Base-by-base conservation (phyloP, 53 echinoderm and acorn worm species). In the Paelopatides confundens region DNA sequence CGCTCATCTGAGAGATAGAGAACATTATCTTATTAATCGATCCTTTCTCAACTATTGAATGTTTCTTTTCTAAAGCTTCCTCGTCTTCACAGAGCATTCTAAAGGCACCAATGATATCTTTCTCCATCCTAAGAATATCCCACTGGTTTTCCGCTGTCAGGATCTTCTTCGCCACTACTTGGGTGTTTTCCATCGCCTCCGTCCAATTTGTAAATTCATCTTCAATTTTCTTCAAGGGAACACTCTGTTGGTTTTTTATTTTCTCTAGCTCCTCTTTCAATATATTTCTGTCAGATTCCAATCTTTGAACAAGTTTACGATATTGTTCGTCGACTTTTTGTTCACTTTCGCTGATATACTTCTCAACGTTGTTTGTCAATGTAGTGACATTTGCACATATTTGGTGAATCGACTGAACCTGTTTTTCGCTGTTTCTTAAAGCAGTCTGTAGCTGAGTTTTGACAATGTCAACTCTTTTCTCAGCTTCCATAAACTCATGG, bases 101-200 rank as follows among this genome's bases (percentile, higher is more conserved):
- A 18, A 18, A n/a, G 1, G 18, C 24, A 18, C 2, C 58, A 21
- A 0, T 27, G 5, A 74, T 34, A 5, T 18, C 43, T 4, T 74
- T 74, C 35, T 40, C 43, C 74, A 74, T 74, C 27, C 39, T 28
- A 12, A 74, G 27, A 13, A 74, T 46, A 26, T 74, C 74, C 74
- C 74, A 74, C 8, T 13, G 23, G 27, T 74, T 74, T 10, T 26
- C 40, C n/a, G 24, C 24, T 17, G 38, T 5, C 23, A 74, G 5
- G 8, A 74, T 18, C 40, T 46, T 9, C 3, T n/a, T 23, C 15
- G 74, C 40, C 10, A 74, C 74, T 15, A 17, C 13, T 27, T 74
- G 4, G 39, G 18, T 74, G 8, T 74, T 74, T 46, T 39, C 0
- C 74, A 74, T 46, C 0, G 74, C 74, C 26, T 74, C 26, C 7